These are phyloP conservation scores for Dryocosmus kuriphilus DNA, from an alignment of 2,888 invertebrate species.

Conservation along the genomic window DNA sequence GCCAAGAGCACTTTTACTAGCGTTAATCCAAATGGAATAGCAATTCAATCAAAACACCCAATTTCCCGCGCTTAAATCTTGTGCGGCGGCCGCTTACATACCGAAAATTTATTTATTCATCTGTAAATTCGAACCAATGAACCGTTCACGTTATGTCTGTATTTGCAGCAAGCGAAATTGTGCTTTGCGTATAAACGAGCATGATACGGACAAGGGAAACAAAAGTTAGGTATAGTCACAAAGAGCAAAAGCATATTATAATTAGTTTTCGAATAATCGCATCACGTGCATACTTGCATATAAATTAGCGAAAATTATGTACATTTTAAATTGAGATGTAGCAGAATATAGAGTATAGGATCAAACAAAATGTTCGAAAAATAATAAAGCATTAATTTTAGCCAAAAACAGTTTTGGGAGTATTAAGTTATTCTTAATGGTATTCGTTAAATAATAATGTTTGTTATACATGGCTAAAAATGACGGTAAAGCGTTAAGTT, in stretches of 20 bases:
- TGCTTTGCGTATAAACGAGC: neutral
- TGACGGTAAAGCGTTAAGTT: too few relatives aligned
- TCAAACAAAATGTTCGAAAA: too few relatives aligned
- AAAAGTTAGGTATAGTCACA: neutral
- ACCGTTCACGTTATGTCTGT: neutral
- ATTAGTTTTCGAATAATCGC: neutral
- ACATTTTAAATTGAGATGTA: neutral
- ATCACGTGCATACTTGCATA: neutral
- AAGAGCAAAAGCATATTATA: neutral
- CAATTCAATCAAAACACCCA: conserved; percentile 6
- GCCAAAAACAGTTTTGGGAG: too few relatives aligned
- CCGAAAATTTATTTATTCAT: conserved; percentile 7
- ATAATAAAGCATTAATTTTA: too few relatives aligned
- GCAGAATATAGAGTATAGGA: too few relatives aligned
- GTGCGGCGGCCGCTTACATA: neutral
- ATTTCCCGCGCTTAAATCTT: neutral
- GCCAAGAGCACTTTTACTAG: neutral
- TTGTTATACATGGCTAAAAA: too few relatives aligned
- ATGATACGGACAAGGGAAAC: neutral
- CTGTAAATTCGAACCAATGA: neutral
- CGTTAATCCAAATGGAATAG: conserved; percentile 6
- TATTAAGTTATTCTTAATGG: too few relatives aligned
- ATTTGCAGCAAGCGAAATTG: neutral
- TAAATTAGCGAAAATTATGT: neutral
- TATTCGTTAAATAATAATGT: too few relatives aligned